Conservation (phyloP, 2,888 invertebrate species). For the Dexiosoma caninum region DNA sequence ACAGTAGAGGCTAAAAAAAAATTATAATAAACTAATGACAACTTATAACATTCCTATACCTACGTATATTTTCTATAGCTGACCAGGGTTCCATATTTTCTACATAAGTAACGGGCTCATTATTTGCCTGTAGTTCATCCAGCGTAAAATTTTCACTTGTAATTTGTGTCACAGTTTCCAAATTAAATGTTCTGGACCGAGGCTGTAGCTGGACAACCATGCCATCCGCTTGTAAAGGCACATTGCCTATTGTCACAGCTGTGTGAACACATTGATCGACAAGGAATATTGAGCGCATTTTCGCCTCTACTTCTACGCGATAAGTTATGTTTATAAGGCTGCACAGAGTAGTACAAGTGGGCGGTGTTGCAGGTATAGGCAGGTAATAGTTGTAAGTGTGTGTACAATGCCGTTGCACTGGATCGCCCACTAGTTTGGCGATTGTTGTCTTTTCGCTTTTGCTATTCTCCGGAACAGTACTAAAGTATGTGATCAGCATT, state of each 20-base stretch:
- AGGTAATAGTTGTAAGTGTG: conserved; percentile 69
- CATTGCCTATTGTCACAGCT: conserved; percentile 75
- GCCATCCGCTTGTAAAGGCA: conserved; percentile 68
- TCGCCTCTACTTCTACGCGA: conserved; percentile 71
- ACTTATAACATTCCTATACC: background rate
- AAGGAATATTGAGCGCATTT: conserved; percentile 69
- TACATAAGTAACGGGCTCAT: background rate
- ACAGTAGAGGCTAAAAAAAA: conserved; percentile 71
- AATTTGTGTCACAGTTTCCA: background rate
- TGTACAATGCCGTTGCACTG: conserved; percentile 66
- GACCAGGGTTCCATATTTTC: conserved; percentile 67
- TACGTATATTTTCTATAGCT: conserved; percentile 66
- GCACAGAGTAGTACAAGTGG: conserved; percentile 72
- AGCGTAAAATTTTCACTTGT: background rate
- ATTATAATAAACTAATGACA: background rate
- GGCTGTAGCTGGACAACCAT: conserved; percentile 64
- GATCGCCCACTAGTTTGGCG: conserved; percentile 66
- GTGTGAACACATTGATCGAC: conserved; percentile 67
- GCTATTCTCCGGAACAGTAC: conserved; percentile 65
- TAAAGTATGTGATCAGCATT: conserved; percentile 70
- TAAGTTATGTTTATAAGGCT: conserved; percentile 73
- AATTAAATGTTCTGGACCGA: background rate
- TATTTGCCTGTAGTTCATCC: background rate
- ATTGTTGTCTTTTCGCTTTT: conserved; percentile 69
- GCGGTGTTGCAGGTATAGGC: conserved; percentile 73